Conservation (phyloP, 2,113 vertebrate species). For the Aptenodytes patagonicus region DNA sequence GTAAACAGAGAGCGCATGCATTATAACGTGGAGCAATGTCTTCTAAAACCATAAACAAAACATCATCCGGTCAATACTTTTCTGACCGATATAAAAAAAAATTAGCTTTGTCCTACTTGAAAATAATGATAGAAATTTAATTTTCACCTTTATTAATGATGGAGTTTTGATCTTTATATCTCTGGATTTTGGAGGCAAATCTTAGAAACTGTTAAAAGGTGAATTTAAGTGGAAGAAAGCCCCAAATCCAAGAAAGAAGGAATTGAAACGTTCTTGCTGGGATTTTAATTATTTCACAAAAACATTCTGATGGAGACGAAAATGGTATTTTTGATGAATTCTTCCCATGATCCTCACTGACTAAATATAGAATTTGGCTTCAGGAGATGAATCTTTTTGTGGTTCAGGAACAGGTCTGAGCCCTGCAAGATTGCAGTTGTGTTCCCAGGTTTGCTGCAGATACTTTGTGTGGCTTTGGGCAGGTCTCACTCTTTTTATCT, state of each 20-base stretch:
- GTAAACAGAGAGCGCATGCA: neutral
- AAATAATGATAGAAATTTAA: neutral
- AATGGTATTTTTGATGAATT: neutral
- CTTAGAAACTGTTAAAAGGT: fast-evolving
- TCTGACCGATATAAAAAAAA: neutral
- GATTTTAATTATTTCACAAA: neutral
- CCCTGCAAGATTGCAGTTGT: neutral
- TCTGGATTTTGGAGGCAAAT: neutral
- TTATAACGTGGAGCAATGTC: fast-evolving
- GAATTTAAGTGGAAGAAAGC: neutral
- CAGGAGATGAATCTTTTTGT: neutral
- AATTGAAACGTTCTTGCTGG: neutral
- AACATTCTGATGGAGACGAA: neutral
- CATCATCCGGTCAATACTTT: fast-evolving
- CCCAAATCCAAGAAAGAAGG: neutral
- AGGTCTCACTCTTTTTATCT: neutral
- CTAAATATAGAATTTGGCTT: neutral
- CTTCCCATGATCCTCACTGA: neutral
- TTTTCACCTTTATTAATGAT: neutral
- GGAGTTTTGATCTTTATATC: neutral
- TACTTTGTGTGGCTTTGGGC: neutral
- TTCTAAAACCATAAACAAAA: neutral
- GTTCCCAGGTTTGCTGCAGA: neutral
- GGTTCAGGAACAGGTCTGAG: neutral
- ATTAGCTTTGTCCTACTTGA: neutral